A percentile compares a stretch with the other conserved stretches of the same genome.
Evolutionary conservation across 1,140 invertebrate genomes (phyloP).

Genomic region (Pseudomyrmex flavicornis): DNA sequence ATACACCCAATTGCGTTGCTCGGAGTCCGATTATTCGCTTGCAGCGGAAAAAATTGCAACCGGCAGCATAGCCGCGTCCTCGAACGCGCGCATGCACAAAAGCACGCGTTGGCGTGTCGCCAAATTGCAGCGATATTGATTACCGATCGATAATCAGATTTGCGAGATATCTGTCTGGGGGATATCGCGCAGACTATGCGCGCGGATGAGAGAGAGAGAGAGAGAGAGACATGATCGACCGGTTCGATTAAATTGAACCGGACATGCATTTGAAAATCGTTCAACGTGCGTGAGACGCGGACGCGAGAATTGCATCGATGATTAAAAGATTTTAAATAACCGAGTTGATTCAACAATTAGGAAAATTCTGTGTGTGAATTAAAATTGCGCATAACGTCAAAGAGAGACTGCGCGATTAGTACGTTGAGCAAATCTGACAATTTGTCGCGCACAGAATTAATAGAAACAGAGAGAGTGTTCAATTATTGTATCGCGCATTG

Average conservation of each 20-base stretch:
- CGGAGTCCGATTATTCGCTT: conserved; percentile 40
- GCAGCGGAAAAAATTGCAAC: conserved; percentile 34
- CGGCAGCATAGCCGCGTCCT: neutral
- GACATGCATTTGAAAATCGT: conserved; percentile 15
- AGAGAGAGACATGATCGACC: conserved; percentile 40
- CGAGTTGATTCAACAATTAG: neutral
- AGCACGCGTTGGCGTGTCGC: conserved; percentile 57
- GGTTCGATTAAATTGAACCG: conserved; percentile 43
- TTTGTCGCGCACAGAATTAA: too few species aligned
- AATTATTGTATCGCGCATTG: too few species aligned
- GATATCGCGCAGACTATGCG: neutral
- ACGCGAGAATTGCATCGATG: neutral
- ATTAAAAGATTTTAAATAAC: neutral
- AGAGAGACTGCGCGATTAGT: too few species aligned
- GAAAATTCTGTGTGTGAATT: too few species aligned
- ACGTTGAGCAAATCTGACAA: too few species aligned
- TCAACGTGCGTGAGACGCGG: neutral
- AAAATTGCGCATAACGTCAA: too few species aligned
- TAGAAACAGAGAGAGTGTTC: too few species aligned
- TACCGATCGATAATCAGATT: conserved; percentile 80
- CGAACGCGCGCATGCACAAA: conserved; percentile 17
- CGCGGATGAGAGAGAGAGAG: too few species aligned
- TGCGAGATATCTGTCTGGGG: conserved; percentile 63
- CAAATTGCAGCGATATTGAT: conserved; percentile 79
- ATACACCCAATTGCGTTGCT: conserved; percentile 34